Base-by-base conservation (phyloP, 2,797 vertebrate species). In the Channa striata region DNA sequence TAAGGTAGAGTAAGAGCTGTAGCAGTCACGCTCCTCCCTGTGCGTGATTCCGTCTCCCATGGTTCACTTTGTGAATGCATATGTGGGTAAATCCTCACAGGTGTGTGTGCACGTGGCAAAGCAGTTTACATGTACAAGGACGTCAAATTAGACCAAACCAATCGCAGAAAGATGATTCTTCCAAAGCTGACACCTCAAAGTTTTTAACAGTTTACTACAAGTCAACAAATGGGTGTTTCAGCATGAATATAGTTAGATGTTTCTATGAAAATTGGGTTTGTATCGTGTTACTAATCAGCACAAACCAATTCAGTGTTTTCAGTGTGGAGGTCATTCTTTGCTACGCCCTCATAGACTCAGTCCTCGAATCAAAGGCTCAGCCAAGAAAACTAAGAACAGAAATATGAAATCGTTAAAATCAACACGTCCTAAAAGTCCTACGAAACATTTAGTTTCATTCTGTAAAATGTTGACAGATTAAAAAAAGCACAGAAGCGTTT, bases 1-100 rank as follows among this genome's bases (percentile, higher is more conserved):
- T 79, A 96, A 97, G 93, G 98, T 99, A 30, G 4, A 2, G 25
- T 30, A 92, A 95, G 96, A 46, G 21, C 39, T 48, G 59, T 50
- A 10, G 59, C 14, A 8, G 6, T 43, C 42, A 2, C 0, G 1
- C 4, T 5, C 33, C 16, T n/a, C 20, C 36, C 25, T n/a, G n/a
- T n/a, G n/a, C 37, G 17, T 21, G 10, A 9, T 23, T 14, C 20
- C 8, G 17, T 17, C 39, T 25, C 21, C 21, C n/a, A 2, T 12
- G 36, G 25, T 21, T 43, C 48, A 23, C 25, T 11, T 49, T 5
- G 1, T 54, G 14, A 25, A 33, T 30, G 25, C 36, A 2, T 46
- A 12, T 42, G 30, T 39, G 33, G 40, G 25, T 30, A 30, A 4
- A 30, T 30, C 19, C 21, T 64, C 14, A 4, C 25, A 30, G 25